phyloP scores from a whole-genome alignment of 2,888 invertebrate genomes.

The Gasteruption jaculator region DNA sequence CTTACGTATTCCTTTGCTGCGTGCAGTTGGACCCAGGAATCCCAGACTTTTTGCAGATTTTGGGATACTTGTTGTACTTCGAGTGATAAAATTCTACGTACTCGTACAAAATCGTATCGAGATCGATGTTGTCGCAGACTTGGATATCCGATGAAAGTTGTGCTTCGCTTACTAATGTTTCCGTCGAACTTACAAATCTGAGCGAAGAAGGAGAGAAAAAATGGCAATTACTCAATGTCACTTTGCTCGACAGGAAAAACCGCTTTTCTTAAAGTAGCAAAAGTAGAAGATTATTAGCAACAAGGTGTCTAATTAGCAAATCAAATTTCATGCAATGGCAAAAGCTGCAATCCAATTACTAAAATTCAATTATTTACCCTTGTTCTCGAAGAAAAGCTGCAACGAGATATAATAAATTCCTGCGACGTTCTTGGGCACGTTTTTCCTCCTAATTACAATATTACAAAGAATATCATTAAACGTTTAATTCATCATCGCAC shows the following conservation, averaged over 20 bases:
- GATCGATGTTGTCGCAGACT: conserved; percentile 88
- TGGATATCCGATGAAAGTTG: conserved; percentile 65
- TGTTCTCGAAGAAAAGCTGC: conserved; percentile 65
- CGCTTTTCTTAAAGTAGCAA: too few species aligned
- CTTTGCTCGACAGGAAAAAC: too few species aligned
- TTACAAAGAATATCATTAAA: conserved; percentile 23
- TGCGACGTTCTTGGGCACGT: conserved; percentile 37
- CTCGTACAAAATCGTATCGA: conserved; percentile 83
- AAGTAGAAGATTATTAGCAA: too few species aligned
- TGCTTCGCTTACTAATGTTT: conserved; percentile 67
- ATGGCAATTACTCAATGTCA: too few species aligned
- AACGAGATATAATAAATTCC: conserved; percentile 59
- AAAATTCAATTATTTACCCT: conserved; percentile 48
- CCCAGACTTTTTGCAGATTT: conserved; percentile 64
- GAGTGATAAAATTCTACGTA: conserved; percentile 82
- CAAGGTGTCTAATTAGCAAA: too few species aligned
- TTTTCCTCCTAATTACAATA: conserved; percentile 38
- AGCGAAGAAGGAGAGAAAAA: too few species aligned
- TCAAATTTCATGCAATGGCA: too few species aligned
- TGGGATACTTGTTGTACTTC: conserved; percentile 83
- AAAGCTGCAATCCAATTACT: too few species aligned
- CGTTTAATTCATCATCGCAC: too few species aligned
- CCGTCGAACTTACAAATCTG: conserved; percentile 61
- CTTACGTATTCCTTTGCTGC: too few species aligned
- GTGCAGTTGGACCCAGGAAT: too few species aligned